These are phyloP conservation scores for Phasia obesa DNA, from an alignment of 2,888 invertebrate genomes.

Conservation along the genomic window DNA sequence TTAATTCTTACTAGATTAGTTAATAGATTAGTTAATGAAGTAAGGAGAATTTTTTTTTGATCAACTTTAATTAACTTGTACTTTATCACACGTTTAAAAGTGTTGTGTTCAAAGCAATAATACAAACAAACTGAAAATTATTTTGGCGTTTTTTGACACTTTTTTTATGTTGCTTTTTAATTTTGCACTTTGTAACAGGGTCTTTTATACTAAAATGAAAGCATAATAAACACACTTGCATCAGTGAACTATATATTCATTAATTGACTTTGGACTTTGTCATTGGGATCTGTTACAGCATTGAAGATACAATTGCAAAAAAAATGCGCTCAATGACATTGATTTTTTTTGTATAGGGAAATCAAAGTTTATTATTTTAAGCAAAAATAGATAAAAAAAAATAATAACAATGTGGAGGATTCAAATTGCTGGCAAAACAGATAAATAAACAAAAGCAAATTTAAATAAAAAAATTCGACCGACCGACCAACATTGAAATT, in stretches of 20 bases:
- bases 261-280: constrained; percentile 57
- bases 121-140: neutral
- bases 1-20: no score
- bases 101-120: constrained; percentile 7
- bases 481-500: constrained; percentile 13
- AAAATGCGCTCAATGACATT: constrained; percentile 38
- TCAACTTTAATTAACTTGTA: neutral
- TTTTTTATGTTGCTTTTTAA: neutral
- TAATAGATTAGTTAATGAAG: no score
- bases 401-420: constrained; percentile 51
- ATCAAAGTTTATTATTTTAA: constrained; percentile 24
- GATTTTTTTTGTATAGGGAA: constrained; percentile 46
- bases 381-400: constrained; percentile 4
- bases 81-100: constrained; percentile 2
- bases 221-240: neutral
- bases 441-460: constrained; percentile 41
- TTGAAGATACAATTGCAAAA: constrained; percentile 24
- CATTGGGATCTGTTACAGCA: constrained; percentile 45
- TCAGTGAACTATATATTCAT: constrained; percentile 35
- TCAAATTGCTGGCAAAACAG: constrained; percentile 44
- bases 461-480: neutral
- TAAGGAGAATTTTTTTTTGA: neutral
- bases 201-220: neutral
- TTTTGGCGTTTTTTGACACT: neutral
- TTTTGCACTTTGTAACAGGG: constrained; percentile 12